Evolutionary conservation across 2,888 invertebrate species (phyloP).

Genomic region (Epistrophe eligans): DNA sequence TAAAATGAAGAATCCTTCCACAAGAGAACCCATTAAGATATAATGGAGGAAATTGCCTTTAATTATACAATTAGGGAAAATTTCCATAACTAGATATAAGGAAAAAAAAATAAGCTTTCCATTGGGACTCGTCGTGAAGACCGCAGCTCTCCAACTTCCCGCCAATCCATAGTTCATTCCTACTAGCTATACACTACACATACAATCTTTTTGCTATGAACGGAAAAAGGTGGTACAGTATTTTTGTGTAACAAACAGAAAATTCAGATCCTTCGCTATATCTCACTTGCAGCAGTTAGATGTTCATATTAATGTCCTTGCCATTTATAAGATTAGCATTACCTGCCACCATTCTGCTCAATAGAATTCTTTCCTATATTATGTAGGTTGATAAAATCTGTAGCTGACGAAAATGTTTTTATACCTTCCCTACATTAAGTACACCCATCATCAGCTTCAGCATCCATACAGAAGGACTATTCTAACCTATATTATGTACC

Average conservation of each 20-base stretch:
- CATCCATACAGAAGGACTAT: constrained; percentile 3
- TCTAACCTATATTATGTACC: neutral
- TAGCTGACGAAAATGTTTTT: constrained; percentile 57
- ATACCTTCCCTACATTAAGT: constrained; percentile 36
- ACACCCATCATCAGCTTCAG: neutral
- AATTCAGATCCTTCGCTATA: constrained; percentile 25
- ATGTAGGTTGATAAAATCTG: constrained; percentile 59
- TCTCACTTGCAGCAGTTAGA: constrained; percentile 51
- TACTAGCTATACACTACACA: no score
- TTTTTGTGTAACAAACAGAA: neutral
- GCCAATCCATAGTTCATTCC: no score
- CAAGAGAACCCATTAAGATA: no score
- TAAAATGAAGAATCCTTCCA: no score
- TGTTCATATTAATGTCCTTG: constrained; percentile 65
- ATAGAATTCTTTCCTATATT: constrained; percentile 51
- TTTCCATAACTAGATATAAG: no score
- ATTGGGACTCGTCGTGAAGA: no score
- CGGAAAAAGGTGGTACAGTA: neutral
- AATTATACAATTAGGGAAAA: no score
- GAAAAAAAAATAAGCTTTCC: no score
- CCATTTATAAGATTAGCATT: constrained; percentile 71
- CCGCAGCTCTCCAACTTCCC: no score
- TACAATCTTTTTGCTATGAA: no score
- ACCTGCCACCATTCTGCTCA: constrained; percentile 57
- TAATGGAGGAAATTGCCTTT: no score